Conservation (phyloP, 2,113 vertebrate genomes). For the Arvicanthis niloticus region DNA sequence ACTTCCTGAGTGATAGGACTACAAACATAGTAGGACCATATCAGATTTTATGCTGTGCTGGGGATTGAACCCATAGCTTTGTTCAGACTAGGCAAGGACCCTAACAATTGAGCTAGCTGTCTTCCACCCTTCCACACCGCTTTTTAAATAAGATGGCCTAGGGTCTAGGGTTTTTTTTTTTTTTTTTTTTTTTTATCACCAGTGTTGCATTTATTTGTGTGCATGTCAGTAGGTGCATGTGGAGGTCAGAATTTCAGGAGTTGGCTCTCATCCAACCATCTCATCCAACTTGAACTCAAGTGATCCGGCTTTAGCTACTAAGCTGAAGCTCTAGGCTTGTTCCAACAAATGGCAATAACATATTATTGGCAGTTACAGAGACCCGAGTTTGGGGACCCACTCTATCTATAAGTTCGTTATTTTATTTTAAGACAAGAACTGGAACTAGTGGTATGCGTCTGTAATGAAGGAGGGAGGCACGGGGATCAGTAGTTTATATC, state of each 20-base stretch:
- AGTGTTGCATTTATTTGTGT: not conserved
- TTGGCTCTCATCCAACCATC: not conserved
- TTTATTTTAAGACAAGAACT: not conserved
- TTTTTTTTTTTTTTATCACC: not conserved
- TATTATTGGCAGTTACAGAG: slow-evolving; percentile 24
- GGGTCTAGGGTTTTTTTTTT: not conserved
- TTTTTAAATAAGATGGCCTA: not conserved
- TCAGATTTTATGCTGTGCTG: not conserved
- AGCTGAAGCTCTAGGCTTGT: not conserved
- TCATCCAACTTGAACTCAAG: not conserved
- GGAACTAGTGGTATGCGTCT: not conserved
- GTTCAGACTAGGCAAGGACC: not conserved
- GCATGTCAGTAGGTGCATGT: not conserved
- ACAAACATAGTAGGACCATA: not conserved
- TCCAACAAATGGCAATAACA: slow-evolving; percentile 1
- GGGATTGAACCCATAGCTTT: not conserved
- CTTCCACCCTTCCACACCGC: not conserved
- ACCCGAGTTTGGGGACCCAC: not conserved
- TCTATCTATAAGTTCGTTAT: not conserved
- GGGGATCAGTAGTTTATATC: not conserved
- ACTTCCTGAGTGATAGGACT: not conserved
- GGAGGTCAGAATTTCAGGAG: not conserved
- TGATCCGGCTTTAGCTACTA: not conserved
- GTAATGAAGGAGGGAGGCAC: not conserved
- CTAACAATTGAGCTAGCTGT: not conserved